Conservation (phyloP, 2,797 vertebrate species). For the Thunnus albacares region DNA sequence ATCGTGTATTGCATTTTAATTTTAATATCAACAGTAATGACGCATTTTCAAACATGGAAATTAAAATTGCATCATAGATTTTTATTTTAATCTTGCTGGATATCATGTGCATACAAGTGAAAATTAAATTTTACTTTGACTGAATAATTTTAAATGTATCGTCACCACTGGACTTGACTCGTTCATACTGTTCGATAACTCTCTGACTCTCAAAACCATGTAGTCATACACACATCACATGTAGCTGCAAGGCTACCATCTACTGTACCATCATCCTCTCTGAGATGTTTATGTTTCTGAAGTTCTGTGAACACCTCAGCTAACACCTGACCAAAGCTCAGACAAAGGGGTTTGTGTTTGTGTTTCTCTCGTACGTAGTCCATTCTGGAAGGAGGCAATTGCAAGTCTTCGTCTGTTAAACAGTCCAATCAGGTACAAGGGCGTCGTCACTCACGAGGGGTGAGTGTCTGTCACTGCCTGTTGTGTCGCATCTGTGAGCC, state of each 20-base stretch:
- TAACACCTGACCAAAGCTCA: constrained; percentile 27
- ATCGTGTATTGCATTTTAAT: background rate
- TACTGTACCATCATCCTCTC: background rate
- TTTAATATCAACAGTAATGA: background rate
- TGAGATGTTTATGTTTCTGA: background rate
- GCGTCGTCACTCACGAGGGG: constrained; percentile 80
- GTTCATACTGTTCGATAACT: background rate
- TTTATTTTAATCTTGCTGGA: background rate
- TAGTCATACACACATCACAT: too few species aligned
- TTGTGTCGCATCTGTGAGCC: constrained; percentile 62
- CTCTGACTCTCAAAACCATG: too few species aligned
- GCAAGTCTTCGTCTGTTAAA: constrained; percentile 84
- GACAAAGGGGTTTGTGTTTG: constrained; percentile 65
- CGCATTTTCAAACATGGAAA: background rate
- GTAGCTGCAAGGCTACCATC: too few species aligned
- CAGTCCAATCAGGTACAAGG: constrained; percentile 86
- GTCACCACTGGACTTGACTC: background rate
- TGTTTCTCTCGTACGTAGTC: constrained; percentile 78
- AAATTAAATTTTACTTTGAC: background rate
- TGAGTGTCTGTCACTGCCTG: constrained; percentile 80
- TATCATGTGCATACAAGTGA: background rate
- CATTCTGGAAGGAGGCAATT: constrained; percentile 83
- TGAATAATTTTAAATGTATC: background rate
- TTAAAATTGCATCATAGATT: background rate
- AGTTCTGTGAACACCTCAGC: background rate